Evolutionary conservation across 2,888 invertebrate genomes (phyloP), one percentile per base, ranked within the genome.

Genomic region (Apocheima hispidaria): DNA sequence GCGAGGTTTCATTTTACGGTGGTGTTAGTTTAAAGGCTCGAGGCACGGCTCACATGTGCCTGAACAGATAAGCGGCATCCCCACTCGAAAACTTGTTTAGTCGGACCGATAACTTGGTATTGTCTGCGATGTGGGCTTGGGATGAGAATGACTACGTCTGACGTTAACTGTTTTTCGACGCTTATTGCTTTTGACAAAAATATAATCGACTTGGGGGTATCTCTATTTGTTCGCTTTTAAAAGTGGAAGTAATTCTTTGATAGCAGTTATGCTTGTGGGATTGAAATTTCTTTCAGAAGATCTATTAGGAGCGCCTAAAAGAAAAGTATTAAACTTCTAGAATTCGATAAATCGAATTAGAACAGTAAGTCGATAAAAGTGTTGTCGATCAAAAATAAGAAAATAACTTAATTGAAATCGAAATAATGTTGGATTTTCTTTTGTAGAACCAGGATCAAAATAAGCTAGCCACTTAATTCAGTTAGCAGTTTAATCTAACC

Each of bases 31-130:
- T 86, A 83, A 86, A 88, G 84, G 85, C 89, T 90, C 82, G 78
- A 85, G 88, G 90, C 88, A 86, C 82, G 83, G 61, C 55, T 86
- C 88, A 88, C 87, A 89, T 90, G 89, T 89, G 90, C 83, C 84
- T 77, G 83, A 77, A 83, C 84, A 89, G 91, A 92, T 92, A 92
- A 92, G 88, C 88, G 85, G 84, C 87, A 88, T 88, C 90, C 90
- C 87, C 84, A 86, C 89, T 89, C 84, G 84, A 87, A 83, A 90
- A 90, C 90, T 90, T 88, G 91, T 90, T 91, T 88, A 84, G 87
- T 78, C 81, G 81, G 79, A 75, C 79, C 83, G 90, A 90, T 90
- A 90, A 88, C 85, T 88, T 82, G 73, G 85, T 82, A 84, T 87
- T 88, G 88, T 89, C 85, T 87, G 87, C 76, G 79, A 62, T 56